Evolutionary conservation across 2,797 vertebrate genomes (phyloP).

Genomic region (Orestias chungarensis): DNA sequence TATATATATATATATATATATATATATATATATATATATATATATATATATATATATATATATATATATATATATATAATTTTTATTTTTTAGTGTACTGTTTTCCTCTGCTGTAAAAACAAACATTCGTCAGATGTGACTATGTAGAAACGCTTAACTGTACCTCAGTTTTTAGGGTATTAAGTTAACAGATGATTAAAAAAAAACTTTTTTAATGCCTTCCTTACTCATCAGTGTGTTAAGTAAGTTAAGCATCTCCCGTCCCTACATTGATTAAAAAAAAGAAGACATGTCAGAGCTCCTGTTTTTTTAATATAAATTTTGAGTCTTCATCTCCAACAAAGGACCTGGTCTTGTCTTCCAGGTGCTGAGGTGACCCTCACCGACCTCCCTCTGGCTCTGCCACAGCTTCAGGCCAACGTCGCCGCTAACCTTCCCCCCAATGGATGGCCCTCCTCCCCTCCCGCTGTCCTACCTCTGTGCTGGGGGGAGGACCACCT

Average conservation of each 20-base stretch:
- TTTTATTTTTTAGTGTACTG: too few relatives aligned
- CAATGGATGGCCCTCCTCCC: constrained; percentile 55
- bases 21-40: too few relatives aligned
- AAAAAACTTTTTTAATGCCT: not conserved
- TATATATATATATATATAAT: too few relatives aligned
- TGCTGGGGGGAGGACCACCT: constrained; percentile 85
- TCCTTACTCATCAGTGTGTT: not conserved
- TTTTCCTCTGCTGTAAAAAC: too few relatives aligned
- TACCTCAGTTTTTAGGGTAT: too few relatives aligned
- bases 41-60: too few relatives aligned
- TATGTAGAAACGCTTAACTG: too few relatives aligned
- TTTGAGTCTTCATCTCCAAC: not conserved
- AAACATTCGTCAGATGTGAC: too few relatives aligned
- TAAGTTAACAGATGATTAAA: too few relatives aligned
- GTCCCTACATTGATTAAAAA: not conserved
- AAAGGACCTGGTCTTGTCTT: not conserved
- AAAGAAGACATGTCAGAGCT: not conserved
- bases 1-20: too few relatives aligned
- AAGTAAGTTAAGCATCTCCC: not conserved
- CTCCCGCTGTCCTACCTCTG: constrained; percentile 76
- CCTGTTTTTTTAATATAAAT: not conserved
- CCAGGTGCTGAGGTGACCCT: constrained; percentile 86
- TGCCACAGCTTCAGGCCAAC: constrained; percentile 84
- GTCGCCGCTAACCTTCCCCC: constrained; percentile 77
- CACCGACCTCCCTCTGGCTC: constrained; percentile 84